Conservation (phyloP, 2,888 invertebrate genomes). For the Ischnus inquisitorius region DNA sequence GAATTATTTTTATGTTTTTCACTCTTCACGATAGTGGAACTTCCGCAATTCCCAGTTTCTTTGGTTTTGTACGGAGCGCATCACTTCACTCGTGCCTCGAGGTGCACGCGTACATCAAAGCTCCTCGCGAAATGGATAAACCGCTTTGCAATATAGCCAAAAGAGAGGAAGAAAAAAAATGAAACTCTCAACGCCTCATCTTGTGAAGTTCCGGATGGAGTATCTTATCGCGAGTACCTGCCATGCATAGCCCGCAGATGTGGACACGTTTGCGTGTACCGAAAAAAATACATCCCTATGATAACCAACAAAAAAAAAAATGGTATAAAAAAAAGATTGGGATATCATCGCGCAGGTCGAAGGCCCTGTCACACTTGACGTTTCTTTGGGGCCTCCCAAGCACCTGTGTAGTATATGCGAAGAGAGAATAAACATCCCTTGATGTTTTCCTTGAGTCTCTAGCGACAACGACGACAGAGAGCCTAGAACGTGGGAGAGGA, state of each 20-base stretch:
- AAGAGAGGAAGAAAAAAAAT: conserved; percentile 13
- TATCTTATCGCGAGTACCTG: conserved; percentile 25
- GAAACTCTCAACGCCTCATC: conserved; percentile 9
- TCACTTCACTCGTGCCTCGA: background rate
- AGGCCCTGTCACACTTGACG: conserved; percentile 38
- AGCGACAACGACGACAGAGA: conserved; percentile 47
- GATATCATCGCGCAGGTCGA: conserved; percentile 31
- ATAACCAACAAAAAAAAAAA: conserved; percentile 21
- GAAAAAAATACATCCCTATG: conserved; percentile 36
- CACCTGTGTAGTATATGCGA: conserved; percentile 35
- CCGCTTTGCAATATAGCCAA: conserved; percentile 12
- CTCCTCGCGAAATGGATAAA: conserved; percentile 26
- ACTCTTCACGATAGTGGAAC: background rate
- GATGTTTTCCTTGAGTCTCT: conserved; percentile 66
- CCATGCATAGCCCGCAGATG: conserved; percentile 14
- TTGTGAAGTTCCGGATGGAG: conserved; percentile 9
- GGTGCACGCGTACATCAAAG: conserved; percentile 5
- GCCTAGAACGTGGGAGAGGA: background rate
- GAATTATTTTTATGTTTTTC: conserved; percentile 12
- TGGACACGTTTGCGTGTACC: conserved; percentile 31
- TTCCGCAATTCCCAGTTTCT: conserved; percentile 14
- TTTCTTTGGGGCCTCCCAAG: conserved; percentile 38
- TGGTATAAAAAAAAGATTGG: conserved; percentile 28
- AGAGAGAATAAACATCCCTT: conserved; percentile 69
- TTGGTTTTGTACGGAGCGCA: background rate